phyloP scores from a whole-genome alignment of 2,797 vertebrate species.

The Dicrostonyx torquatus region DNA sequence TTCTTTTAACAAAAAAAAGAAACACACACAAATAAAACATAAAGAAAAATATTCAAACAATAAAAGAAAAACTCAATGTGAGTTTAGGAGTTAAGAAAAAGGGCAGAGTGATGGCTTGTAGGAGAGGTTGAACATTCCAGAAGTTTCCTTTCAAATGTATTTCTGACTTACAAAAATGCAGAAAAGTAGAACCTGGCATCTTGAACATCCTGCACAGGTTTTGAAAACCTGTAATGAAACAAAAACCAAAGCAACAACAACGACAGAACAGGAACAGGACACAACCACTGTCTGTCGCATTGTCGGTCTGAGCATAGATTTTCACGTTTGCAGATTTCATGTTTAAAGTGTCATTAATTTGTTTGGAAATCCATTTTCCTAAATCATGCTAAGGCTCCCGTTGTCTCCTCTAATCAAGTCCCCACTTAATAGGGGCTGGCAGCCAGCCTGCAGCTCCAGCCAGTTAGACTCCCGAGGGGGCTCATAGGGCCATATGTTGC shows the following conservation, averaged over 20 bases:
- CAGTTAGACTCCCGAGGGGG: conserved; percentile 47
- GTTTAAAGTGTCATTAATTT: conserved; percentile 46
- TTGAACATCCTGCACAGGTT: neutral
- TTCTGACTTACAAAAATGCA: neutral
- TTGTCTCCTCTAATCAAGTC: conserved; percentile 52
- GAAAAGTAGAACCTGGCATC: neutral
- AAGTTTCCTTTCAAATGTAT: neutral
- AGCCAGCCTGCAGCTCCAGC: neutral
- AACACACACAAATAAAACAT: too few relatives aligned
- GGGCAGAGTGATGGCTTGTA: neutral
- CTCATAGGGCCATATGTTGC: conserved; percentile 51
- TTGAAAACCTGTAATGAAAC: conserved; percentile 21
- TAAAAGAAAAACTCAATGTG: too few relatives aligned
- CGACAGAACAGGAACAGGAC: neutral
- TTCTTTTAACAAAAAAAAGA: too few relatives aligned
- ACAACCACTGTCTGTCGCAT: neutral
- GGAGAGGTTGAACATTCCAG: neutral
- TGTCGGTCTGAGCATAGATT: neutral
- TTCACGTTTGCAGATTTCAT: neutral
- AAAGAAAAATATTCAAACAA: too few relatives aligned
- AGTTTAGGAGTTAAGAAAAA: neutral
- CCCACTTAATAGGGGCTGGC: conserved; percentile 54
- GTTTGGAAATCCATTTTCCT: conserved; percentile 46
- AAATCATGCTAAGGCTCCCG: neutral
- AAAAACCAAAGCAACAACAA: neutral